Conservation (phyloP, 1,140 invertebrate species). For the Sycobia sp. region DNA sequence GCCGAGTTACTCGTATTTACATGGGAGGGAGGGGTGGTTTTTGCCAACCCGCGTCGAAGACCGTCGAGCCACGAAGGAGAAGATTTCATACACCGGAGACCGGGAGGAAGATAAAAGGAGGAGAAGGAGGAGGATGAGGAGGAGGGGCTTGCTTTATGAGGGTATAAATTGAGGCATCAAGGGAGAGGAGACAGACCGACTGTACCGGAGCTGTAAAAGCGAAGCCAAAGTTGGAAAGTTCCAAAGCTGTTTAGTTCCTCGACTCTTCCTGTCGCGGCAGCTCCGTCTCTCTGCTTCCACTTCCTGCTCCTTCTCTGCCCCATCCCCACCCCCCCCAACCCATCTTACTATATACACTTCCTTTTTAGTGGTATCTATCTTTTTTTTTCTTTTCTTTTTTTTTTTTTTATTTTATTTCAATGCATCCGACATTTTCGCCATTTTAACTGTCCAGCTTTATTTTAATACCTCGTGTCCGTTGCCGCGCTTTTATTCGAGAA, state of each 20-base stretch:
- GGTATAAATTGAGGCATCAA: conserved; percentile 27
- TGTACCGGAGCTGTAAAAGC: conserved; percentile 18
- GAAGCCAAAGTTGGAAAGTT: conserved; percentile 18
- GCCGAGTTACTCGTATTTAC: no score
- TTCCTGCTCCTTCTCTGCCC: conserved; percentile 11
- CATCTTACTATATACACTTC: no score
- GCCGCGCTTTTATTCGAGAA: no score
- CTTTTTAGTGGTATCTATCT: no score
- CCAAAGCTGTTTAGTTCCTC: conserved; percentile 27
- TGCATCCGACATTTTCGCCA: no score
- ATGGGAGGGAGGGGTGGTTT: no score
- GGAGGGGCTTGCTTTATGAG: conserved; percentile 16
- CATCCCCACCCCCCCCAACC: no score
- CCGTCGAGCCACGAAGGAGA: conserved; percentile 1
- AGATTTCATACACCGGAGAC: conserved; percentile 18
- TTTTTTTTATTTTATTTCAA: no score
- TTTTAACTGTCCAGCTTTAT: no score
- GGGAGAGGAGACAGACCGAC: conserved; percentile 6
- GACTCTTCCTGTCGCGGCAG: conserved; percentile 3
- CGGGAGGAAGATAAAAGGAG: no score
- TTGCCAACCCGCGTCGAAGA: neutral
- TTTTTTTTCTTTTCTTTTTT: no score
- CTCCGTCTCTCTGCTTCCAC: neutral
- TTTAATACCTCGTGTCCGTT: no score
- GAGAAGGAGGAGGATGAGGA: neutral